Evolutionary conservation across 2,113 vertebrate species (phyloP).

Genomic region (Pachyramphus minor): DNA sequence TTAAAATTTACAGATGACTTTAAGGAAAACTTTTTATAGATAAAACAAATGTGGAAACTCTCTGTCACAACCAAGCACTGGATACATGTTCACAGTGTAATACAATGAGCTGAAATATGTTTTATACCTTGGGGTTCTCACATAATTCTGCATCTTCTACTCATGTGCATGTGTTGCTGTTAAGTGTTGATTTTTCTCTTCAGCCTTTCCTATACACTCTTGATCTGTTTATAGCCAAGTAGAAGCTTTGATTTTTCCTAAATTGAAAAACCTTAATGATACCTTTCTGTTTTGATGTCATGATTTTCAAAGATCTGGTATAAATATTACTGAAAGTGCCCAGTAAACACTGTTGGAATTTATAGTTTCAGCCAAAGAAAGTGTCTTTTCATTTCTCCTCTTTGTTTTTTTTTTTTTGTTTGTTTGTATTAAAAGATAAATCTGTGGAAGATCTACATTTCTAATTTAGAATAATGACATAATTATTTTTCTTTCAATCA

Average conservation of each 20-base stretch:
- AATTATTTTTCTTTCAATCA: constrained; percentile 52
- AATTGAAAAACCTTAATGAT: neutral
- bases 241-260: neutral
- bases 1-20: neutral
- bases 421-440: neutral
- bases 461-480: neutral
- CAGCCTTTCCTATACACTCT: neutral
- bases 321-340: neutral
- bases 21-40: neutral
- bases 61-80: neutral
- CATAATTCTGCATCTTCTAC: neutral
- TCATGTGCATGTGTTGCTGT: neutral
- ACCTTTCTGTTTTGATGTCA: neutral
- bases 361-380: neutral
- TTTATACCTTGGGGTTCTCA: neutral
- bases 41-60: neutral
- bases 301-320: neutral
- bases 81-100: neutral
- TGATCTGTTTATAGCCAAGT: neutral
- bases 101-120: neutral
- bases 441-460: neutral
- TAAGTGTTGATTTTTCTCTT: neutral
- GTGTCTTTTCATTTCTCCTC: neutral
- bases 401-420: neutral
- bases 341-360: neutral